phyloP scores from a whole-genome alignment of 30 jellyfish, hydroid and myxozoan species.

The Pelagia noctiluca region DNA sequence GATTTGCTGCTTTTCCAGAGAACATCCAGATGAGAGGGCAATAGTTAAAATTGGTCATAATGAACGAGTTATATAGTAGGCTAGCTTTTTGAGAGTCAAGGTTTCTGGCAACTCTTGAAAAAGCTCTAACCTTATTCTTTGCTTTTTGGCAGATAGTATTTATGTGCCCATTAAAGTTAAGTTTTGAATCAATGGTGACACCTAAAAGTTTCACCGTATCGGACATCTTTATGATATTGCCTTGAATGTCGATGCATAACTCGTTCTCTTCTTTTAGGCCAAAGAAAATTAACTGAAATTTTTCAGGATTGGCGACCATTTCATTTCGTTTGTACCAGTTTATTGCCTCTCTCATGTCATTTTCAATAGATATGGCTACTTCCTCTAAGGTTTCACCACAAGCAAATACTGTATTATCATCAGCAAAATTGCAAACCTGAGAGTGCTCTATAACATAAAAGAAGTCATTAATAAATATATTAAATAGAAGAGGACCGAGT shows the following conservation, averaged over 20 bases:
- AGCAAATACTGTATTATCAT: conserved; percentile 47
- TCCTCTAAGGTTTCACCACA: conserved; percentile 56
- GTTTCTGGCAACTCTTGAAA: conserved; percentile 40
- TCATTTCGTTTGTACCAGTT: conserved; percentile 53
- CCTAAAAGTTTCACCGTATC: conserved; percentile 37
- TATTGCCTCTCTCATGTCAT: conserved; percentile 48
- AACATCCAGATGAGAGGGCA: conserved; percentile 73
- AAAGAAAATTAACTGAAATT: conserved; percentile 11
- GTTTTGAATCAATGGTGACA: conserved; percentile 35
- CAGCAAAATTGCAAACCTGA: conserved; percentile 63
- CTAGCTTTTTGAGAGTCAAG: conserved; percentile 20
- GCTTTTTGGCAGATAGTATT: conserved; percentile 43
- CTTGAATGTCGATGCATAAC: conserved; percentile 42
- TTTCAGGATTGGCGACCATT: conserved; percentile 41
- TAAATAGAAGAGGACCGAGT: conserved; percentile 11
- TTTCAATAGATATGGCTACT: conserved; percentile 46
- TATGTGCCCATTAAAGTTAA: conserved; percentile 19
- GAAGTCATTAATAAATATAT: conserved; percentile 29
- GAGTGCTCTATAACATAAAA: conserved; percentile 42
- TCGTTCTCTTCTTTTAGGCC: conserved; percentile 28
- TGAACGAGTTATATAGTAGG: conserved; percentile 35
- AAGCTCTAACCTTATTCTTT: conserved; percentile 29
- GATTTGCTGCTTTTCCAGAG: conserved; percentile 32
- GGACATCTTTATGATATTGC: conserved; percentile 42
- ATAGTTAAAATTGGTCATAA: conserved; percentile 52